phyloP scores from a whole-genome alignment of 1,140 invertebrate species.

The Popillia japonica region DNA sequence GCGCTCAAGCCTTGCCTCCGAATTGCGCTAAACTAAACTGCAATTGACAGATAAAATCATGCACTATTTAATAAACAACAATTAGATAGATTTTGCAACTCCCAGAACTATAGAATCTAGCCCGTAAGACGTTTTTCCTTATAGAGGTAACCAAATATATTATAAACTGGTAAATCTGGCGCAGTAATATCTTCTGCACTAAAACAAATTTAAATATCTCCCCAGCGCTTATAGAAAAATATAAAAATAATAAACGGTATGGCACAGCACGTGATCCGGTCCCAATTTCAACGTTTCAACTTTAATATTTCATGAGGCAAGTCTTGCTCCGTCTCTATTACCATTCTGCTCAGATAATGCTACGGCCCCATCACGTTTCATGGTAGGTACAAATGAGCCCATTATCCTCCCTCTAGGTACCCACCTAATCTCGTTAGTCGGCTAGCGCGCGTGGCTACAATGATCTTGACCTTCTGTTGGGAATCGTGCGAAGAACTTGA shows the following conservation, averaged over 20 bases:
- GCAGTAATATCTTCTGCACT: background rate
- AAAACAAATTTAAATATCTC: background rate
- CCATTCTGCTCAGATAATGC: background rate
- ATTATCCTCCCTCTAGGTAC: slow-evolving; percentile 6
- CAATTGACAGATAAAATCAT: too few relatives aligned
- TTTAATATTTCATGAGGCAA: slow-evolving; percentile 10
- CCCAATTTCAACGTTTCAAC: slow-evolving; percentile 3
- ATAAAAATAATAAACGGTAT: background rate
- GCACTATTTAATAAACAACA: too few relatives aligned
- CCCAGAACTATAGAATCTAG: too few relatives aligned
- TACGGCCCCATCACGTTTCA: background rate
- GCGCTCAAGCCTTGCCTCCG: too few relatives aligned
- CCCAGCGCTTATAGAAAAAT: background rate
- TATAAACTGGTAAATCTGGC: too few relatives aligned
- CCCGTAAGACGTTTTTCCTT: too few relatives aligned
- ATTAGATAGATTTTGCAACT: too few relatives aligned
- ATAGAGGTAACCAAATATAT: too few relatives aligned
- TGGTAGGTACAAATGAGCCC: slow-evolving; percentile 13
- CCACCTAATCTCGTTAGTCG: slow-evolving; percentile 5
- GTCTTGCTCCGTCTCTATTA: background rate
- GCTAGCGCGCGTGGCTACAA: background rate
- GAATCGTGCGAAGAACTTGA: background rate
- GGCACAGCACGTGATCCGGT: background rate
- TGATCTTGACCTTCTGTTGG: slow-evolving; percentile 2
- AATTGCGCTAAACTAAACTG: too few relatives aligned